These are phyloP conservation scores for Pseudococcus jackbeardsleyi DNA, from an alignment of 2,888 invertebrate species.

Conservation along the genomic window DNA sequence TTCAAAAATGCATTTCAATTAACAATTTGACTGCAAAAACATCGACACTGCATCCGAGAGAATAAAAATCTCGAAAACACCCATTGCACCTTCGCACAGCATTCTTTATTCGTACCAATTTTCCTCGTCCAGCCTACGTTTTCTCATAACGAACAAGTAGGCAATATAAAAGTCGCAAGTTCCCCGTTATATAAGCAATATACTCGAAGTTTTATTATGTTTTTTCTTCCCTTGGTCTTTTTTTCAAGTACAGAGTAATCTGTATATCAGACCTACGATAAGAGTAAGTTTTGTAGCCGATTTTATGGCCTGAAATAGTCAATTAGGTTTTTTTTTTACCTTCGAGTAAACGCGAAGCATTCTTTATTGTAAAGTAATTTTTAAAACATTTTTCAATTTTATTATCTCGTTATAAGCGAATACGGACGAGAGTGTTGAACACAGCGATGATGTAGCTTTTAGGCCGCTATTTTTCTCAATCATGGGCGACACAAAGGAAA, in stretches of 20 bases:
- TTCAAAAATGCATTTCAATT: too few species aligned
- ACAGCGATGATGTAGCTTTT: background rate
- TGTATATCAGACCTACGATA: background rate
- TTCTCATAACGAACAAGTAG: background rate
- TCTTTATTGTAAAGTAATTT: conserved; percentile 25
- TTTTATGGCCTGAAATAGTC: background rate
- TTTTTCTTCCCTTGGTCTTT: background rate
- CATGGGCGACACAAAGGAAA: background rate
- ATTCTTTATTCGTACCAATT: too few species aligned
- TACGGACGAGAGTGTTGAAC: background rate
- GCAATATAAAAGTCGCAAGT: conserved; percentile 22
- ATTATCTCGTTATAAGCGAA: conserved; percentile 30
- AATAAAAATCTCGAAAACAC: too few species aligned
- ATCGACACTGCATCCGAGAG: too few species aligned
- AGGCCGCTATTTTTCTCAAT: conserved; percentile 11
- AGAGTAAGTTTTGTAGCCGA: background rate
- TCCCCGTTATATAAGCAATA: background rate
- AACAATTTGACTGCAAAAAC: too few species aligned
- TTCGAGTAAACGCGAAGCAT: background rate
- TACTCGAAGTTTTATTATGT: background rate
- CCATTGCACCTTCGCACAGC: too few species aligned
- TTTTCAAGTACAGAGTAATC: background rate
- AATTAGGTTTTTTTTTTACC: conserved; percentile 1
- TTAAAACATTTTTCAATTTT: conserved; percentile 37
- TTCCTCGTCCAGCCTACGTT: background rate